Evolutionary conservation across 2,113 vertebrate genomes (phyloP).

Genomic region (Motacilla alba): DNA sequence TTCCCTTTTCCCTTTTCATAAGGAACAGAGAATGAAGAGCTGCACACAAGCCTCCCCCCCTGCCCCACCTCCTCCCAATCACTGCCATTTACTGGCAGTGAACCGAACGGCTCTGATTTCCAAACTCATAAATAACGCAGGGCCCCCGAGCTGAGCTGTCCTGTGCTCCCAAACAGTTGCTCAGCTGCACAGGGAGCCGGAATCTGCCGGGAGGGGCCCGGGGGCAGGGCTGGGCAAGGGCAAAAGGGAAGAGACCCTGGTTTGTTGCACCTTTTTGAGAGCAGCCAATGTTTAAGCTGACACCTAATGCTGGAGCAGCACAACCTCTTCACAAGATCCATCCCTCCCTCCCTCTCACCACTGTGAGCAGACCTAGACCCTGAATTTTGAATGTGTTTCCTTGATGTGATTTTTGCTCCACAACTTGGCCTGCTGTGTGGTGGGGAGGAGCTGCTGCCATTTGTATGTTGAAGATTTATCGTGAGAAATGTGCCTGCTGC

Average conservation of each 20-base stretch:
- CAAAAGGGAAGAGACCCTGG: background rate
- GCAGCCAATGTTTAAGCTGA: background rate
- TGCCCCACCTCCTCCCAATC: background rate
- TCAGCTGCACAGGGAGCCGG: background rate
- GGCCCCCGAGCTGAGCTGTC: background rate
- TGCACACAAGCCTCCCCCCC: background rate
- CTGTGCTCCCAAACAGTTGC: background rate
- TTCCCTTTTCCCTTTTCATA: constrained; percentile 76
- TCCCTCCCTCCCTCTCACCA: background rate
- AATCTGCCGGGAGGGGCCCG: fast-evolving
- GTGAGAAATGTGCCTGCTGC: constrained; percentile 67
- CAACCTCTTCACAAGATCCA: background rate
- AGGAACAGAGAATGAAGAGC: constrained; percentile 70
- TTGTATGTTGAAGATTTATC: constrained; percentile 48
- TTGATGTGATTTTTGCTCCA: background rate
- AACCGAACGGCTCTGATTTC: constrained; percentile 10
- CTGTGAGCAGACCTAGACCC: background rate
- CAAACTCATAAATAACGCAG: constrained; percentile 43
- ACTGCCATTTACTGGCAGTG: constrained; percentile 57
- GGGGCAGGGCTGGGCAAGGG: background rate
- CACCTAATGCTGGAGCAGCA: background rate
- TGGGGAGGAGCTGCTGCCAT: background rate
- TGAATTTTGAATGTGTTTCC: background rate
- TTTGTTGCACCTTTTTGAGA: background rate
- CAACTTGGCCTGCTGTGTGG: background rate